A percentile compares a stretch with the other conserved stretches of the same genome.
These are phyloP conservation scores for Chlorospingus semifuscus DNA, from an alignment of 2,797 vertebrate genomes.

Conservation along the genomic window DNA sequence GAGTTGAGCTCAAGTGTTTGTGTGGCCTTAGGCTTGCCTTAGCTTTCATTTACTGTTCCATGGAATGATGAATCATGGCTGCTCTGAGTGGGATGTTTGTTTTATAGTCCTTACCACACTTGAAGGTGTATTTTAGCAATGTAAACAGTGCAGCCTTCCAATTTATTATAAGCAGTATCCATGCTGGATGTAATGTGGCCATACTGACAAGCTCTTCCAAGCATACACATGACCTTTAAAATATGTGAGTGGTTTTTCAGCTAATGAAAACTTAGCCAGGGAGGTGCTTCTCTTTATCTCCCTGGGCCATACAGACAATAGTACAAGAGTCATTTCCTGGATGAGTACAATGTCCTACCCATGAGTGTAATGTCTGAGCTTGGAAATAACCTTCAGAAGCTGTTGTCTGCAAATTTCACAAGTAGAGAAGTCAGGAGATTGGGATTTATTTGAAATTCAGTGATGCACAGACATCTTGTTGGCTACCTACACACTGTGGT, in stretches of 20 bases:
- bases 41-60: background rate
- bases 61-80: background rate
- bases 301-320: background rate
- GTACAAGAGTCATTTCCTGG: background rate
- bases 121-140: background rate
- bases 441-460: background rate
- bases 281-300: background rate
- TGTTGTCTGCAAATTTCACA: background rate
- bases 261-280: background rate
- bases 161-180: background rate
- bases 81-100: background rate
- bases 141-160: background rate
- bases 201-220: background rate
- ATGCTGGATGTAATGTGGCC: background rate
- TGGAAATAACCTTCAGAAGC: background rate
- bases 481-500: background rate
- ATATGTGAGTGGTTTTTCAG: background rate
- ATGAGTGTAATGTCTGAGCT: background rate
- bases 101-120: background rate
- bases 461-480: background rate
- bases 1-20: background rate
- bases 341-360: background rate
- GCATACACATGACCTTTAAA: background rate
- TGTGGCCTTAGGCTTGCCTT: background rate
- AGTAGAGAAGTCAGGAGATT: background rate